Conservation (phyloP, 2,888 invertebrate species). For the Anoplius nigerrimus region DNA sequence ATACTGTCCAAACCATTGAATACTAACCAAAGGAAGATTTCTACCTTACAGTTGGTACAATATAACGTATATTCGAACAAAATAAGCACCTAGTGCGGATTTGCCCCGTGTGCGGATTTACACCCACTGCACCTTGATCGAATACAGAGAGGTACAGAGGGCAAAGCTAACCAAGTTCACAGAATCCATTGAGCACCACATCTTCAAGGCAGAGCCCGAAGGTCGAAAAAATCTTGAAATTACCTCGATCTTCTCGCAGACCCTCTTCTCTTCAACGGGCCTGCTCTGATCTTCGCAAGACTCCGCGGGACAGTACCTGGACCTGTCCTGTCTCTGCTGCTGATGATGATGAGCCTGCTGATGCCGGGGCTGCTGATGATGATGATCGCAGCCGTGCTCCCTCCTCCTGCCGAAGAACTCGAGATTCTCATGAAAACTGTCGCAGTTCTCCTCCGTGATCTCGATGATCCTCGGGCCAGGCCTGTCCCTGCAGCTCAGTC, state of each 20-base stretch:
- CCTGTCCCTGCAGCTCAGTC: conserved; percentile 44
- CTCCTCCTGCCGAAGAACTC: conserved; percentile 68
- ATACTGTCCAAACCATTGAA: too few relatives aligned
- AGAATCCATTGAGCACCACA: too few relatives aligned
- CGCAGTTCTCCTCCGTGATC: conserved; percentile 71
- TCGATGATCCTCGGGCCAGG: conserved; percentile 64
- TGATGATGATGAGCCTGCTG: conserved; percentile 32
- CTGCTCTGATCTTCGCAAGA: conserved; percentile 12
- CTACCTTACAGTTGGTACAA: too few relatives aligned
- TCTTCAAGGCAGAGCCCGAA: neutral
- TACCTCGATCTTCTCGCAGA: conserved; percentile 36
- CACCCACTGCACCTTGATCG: too few relatives aligned
- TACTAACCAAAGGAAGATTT: too few relatives aligned
- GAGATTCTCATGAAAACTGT: conserved; percentile 70
- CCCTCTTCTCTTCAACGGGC: conserved; percentile 7
- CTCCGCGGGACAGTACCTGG: conserved; percentile 25
- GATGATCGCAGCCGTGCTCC: conserved; percentile 49
- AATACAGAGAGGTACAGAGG: too few relatives aligned
- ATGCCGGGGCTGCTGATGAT: conserved; percentile 34
- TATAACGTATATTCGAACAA: too few relatives aligned
- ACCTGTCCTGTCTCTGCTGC: conserved; percentile 39
- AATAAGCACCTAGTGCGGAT: too few relatives aligned
- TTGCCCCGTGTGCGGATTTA: too few relatives aligned
- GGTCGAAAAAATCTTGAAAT: neutral
- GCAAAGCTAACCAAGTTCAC: too few relatives aligned